Evolutionary conservation across 1,140 invertebrate species (phyloP).

Genomic region (Belonocnema kinseyi): DNA sequence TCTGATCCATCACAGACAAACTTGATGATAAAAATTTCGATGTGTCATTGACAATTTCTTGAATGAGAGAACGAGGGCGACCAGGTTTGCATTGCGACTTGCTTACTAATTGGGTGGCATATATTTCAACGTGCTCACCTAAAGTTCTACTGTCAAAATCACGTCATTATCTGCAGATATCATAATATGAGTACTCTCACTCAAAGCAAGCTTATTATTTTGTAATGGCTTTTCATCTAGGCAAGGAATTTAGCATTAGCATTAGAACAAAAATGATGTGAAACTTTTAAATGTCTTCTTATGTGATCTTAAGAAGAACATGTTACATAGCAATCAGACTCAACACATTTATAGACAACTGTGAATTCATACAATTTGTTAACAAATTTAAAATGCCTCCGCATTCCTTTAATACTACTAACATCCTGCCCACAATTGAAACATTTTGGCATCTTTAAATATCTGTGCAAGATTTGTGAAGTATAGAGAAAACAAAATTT

Average conservation of each 20-base stretch:
- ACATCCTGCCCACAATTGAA: not conserved
- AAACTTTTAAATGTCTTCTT: conserved; percentile 3
- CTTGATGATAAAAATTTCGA: too few relatives aligned
- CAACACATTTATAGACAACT: not conserved
- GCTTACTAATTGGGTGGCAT: not conserved
- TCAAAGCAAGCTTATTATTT: not conserved
- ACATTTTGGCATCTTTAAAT: not conserved
- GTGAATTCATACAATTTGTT: not conserved
- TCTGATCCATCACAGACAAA: too few relatives aligned
- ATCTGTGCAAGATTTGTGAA: not conserved
- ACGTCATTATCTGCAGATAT: not conserved
- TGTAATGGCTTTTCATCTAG: not conserved
- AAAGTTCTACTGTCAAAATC: not conserved
- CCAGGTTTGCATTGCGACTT: not conserved
- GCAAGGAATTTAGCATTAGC: not conserved
- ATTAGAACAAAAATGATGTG: not conserved
- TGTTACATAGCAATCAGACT: not conserved
- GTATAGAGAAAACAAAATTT: not conserved
- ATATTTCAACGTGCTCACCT: not conserved
- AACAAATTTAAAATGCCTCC: not conserved
- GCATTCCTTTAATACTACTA: not conserved
- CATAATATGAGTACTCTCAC: not conserved
- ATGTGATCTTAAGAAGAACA: not conserved
- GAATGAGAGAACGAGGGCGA: not conserved
- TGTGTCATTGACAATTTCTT: too few relatives aligned